Conservation (phyloP, 2,797 vertebrate species). For the Lagodon rhomboides region DNA sequence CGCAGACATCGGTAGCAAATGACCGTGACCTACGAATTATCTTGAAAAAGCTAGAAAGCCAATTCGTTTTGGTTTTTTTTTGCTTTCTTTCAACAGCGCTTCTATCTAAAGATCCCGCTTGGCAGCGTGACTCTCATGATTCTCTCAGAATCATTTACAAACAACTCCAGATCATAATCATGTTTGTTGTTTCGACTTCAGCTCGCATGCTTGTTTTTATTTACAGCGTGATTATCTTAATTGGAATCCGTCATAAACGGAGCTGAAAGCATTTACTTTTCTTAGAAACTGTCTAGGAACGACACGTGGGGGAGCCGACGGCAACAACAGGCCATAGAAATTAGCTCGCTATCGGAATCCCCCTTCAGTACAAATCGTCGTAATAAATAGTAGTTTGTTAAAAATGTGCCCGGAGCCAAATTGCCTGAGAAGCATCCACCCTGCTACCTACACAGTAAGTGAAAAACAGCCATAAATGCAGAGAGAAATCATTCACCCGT, state of each 20-base stretch:
- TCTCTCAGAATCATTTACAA: not conserved
- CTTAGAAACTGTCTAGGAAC: not conserved
- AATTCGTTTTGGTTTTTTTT: not conserved
- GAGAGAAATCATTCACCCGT: conserved; percentile 24
- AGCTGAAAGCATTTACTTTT: not conserved
- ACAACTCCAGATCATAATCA: not conserved
- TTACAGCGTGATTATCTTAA: not conserved
- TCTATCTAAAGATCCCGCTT: not conserved
- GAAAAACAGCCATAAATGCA: conserved; percentile 13
- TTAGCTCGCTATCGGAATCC: not conserved
- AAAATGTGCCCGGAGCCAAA: not conserved
- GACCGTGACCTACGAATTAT: conserved; percentile 10
- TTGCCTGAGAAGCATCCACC: not conserved
- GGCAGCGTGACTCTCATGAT: not conserved
- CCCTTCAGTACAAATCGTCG: not conserved
- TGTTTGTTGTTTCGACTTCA: not conserved
- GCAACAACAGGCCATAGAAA: not conserved
- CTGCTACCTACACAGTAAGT: not conserved
- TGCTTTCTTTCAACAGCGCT: not conserved
- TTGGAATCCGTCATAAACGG: not conserved
- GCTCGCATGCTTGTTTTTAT: not conserved
- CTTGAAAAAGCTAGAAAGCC: not conserved
- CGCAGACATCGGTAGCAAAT: not conserved
- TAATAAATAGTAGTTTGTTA: not conserved
- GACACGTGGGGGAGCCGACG: not conserved